Evolutionary conservation across 1,140 invertebrate genomes (phyloP), one percentile per base, ranked within the genome.

Genomic region (Gerris buenoi): DNA sequence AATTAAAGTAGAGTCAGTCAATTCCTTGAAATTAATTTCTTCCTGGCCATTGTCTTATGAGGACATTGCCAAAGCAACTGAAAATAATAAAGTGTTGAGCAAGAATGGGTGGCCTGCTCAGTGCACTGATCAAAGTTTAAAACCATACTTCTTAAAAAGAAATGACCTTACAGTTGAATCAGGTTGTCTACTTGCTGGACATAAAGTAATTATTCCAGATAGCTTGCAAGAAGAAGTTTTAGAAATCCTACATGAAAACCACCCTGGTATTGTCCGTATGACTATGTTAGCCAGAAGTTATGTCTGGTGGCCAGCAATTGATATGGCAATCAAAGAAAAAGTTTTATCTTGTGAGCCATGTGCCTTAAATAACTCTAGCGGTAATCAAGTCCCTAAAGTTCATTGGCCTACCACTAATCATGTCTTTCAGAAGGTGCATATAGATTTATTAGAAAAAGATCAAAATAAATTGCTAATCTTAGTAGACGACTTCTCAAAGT

Each of bases 191-290:
- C 62, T 63, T 27, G 3, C 13, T 2, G 26, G 46, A 13, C 22
- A 71, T 56, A 33, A 65, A 65, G 33, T 70, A 23, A 46, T 71
- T 13, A 67, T 71, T 57, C 71, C 68, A 61, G 58, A 26, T 25
- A 64, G 22, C 1, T 26, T 71, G 18, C 59, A 63, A 59, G 22
- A 22, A 14, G 14, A 13, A 25, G 62, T 70, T 33, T 57, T 73
- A 18, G 14, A 69, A 28, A 68, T 70, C 65, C 57, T 71, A 13
- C 68, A 71, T 67, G 25, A 27, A 29, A 73, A 68, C 18, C 73
- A 75, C 65, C 14, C 70, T 1, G 74, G 74, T 22, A 70, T 73
- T 23, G 66, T 63, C 15, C 73, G 74, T 69, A 74, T 75, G 71
- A 74, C 73, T 70, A 65, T 70, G n/a, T 28, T 74, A 2, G 72